Evolutionary conservation across 2,797 vertebrate species (phyloP), one percentile per base, ranked within the genome.

Genomic region (Tolypeutes matacus): DNA sequence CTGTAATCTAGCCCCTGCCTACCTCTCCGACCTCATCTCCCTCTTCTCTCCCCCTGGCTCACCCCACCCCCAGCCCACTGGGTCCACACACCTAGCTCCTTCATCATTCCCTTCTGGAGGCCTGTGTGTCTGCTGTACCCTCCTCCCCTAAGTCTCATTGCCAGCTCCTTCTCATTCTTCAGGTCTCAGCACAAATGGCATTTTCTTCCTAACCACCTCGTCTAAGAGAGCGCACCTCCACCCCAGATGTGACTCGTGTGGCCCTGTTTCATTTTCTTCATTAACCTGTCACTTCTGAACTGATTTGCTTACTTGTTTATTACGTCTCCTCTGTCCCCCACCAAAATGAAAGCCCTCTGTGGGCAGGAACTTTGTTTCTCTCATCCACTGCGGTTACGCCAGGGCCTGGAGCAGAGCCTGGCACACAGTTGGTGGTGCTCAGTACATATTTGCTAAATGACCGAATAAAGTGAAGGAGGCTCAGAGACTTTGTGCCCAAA

Each of bases 11-110:
- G 86, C 73, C 73, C 89, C 75, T 65, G 56, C 56, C 85, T 36
- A 3, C 89, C 93, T 90, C 84, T 31, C 88, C 42, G 60, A 51
- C 80, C 98, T 98, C 93, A 42, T 92, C 97, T 97, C 98, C 53
- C 96, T 75, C 96, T 95, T 97, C 95, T 97, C 97, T 97, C 96
- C 95, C 96, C 96, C 96, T 97, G 97, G 97, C 98, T 98, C 97
- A 97, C 98, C 97, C 97, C 96, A 46, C 86, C 95, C 65, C 97
- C 96, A 97, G 93, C 51, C 83, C 17, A 14, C 34, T 80, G 94
- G 97, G 98, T 98, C 97, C 94, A 89, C 95, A 95, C 95, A 97
- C 93, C 97, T 89, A 90, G 73, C 87, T 94, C 93, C 84, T 56
- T 56, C 53, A 56, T 56, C 18, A 56, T 84, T 58, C 78, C 95